Evolutionary conservation across 2,888 invertebrate genomes (phyloP).

Genomic region (Mycogona germanica): DNA sequence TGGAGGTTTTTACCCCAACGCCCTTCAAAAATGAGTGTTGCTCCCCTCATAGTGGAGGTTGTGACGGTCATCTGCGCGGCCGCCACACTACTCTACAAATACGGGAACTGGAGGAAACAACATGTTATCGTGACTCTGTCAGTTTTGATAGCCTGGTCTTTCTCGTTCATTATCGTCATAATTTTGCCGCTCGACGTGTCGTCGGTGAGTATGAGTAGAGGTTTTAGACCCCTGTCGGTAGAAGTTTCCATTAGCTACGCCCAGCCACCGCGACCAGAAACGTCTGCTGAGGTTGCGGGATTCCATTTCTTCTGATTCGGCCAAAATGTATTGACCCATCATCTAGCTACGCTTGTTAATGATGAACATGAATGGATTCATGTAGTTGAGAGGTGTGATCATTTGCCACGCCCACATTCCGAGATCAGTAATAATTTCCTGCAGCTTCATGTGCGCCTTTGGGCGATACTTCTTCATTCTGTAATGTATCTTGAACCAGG

Average conservation of each 20-base stretch:
- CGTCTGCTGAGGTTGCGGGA: not conserved
- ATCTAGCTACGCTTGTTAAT: no score
- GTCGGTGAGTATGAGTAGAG: conserved; percentile 68
- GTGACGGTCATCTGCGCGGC: conserved; percentile 61
- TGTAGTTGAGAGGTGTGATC: no score
- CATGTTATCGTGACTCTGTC: conserved; percentile 85
- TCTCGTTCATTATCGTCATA: conserved; percentile 95
- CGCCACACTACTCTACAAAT: conserved; percentile 70
- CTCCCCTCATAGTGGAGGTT: conserved; percentile 66
- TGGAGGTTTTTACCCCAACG: no score
- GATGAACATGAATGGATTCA: no score
- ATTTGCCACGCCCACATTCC: no score
- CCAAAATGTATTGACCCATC: not conserved
- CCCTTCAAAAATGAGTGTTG: conserved; percentile 63
- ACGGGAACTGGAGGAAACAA: conserved; percentile 92
- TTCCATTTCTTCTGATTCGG: not conserved
- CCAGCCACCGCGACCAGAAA: not conserved
- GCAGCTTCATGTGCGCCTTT: no score
- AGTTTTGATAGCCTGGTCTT: conserved; percentile 95
- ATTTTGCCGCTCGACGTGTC: conserved; percentile 95
- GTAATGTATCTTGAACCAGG: no score
- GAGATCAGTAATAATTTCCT: no score
- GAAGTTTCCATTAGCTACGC: conserved; percentile 9
- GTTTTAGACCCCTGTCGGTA: no score
- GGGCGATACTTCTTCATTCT: no score